phyloP scores from a whole-genome alignment of 1,140 invertebrate genomes.

The Sesamia nonagrioides region DNA sequence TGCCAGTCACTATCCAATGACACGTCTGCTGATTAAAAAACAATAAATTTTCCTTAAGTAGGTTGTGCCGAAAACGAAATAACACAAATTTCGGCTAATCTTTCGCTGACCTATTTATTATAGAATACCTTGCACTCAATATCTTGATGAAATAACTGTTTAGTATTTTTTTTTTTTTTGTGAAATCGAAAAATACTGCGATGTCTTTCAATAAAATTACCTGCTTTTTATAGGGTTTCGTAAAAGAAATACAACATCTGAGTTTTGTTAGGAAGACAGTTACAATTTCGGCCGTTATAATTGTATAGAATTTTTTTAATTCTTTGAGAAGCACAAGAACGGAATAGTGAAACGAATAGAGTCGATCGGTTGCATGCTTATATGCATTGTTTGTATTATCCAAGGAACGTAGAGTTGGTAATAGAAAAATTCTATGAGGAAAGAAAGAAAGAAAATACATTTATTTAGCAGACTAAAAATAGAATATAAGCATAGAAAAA shows the following conservation, averaged over 20 bases:
- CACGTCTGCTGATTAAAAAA: conserved; percentile 77
- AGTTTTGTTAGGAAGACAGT: conserved; percentile 83
- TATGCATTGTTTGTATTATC: no score
- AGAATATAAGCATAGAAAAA: no score
- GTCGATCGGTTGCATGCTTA: conserved; percentile 21
- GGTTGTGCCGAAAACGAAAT: conserved; percentile 53
- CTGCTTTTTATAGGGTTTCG: conserved; percentile 80
- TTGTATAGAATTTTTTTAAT: conserved; percentile 87
- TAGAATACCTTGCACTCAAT: conserved; percentile 68
- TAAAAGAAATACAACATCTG: conserved; percentile 71
- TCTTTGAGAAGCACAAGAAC: conserved; percentile 75
- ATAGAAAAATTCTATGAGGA: no score
- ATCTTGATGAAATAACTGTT: conserved; percentile 77
- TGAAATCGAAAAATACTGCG: conserved; percentile 64
- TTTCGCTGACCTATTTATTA: conserved; percentile 58
- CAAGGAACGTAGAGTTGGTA: background rate
- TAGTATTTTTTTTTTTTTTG: conserved; percentile 74
- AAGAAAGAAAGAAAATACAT: no score
- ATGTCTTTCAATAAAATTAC: conserved; percentile 80
- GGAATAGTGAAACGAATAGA: conserved; percentile 65
- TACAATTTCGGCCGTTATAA: conserved; percentile 87
- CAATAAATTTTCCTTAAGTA: conserved; percentile 74
- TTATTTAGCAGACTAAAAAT: no score
- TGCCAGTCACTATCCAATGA: conserved; percentile 58
- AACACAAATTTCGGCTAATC: conserved; percentile 49